Conservation (phyloP, 2,888 invertebrate species). For the Hypomecis punctinalis region DNA sequence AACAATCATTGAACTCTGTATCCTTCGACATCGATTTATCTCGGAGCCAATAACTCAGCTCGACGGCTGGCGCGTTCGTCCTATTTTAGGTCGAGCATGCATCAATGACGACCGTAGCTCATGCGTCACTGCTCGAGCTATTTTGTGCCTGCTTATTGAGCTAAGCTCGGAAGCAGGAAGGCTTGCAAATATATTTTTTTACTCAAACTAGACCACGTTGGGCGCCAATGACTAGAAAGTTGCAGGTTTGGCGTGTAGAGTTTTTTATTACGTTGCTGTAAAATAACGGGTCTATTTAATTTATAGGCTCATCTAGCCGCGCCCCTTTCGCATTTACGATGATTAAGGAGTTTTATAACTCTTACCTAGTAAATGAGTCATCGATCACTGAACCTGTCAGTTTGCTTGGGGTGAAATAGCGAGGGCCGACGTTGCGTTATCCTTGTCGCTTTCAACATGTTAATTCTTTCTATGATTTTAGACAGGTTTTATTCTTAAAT, state of each 20-base stretch:
- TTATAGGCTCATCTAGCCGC: conserved; percentile 32
- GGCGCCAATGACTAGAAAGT: conserved; percentile 1
- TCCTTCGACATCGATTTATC: conserved; percentile 53
- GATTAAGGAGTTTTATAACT: conserved; percentile 29
- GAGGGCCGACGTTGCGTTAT: conserved; percentile 19
- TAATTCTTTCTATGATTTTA: conserved; percentile 14
- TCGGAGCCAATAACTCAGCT: conserved; percentile 63
- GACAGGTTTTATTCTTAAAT: conserved; percentile 2
- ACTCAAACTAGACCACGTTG: neutral
- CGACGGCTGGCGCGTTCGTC: conserved; percentile 59
- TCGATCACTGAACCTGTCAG: conserved; percentile 28
- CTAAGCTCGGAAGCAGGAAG: conserved; percentile 39
- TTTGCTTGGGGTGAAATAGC: conserved; percentile 22
- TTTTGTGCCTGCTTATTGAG: conserved; percentile 57
- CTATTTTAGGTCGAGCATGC: conserved; percentile 65
- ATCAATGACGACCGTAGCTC: conserved; percentile 67
- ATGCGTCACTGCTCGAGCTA: conserved; percentile 68
- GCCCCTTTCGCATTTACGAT: conserved; percentile 24
- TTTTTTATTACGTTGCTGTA: conserved; percentile 1
- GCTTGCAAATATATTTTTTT: neutral
- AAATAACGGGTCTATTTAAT: conserved; percentile 22
- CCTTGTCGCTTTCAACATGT: conserved; percentile 4
- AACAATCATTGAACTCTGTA: conserved; percentile 53
- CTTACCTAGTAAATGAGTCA: conserved; percentile 26
- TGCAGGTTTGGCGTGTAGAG: neutral